phyloP scores from a whole-genome alignment of 2,797 vertebrate genomes.

The Darevskia nairensis region DNA sequence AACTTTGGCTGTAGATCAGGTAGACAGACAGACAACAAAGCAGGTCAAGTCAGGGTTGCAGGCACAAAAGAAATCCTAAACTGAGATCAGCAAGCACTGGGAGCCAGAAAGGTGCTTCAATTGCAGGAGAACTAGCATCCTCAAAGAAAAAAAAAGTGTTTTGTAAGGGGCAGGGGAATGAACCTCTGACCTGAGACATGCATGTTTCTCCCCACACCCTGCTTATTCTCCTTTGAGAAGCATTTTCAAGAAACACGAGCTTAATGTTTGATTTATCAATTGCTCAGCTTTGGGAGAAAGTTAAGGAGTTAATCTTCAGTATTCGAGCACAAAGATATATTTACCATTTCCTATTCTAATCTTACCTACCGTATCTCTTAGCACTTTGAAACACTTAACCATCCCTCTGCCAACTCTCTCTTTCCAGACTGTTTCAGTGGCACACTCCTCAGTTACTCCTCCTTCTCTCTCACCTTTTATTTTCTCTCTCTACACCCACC shows the following conservation, averaged over 20 bases:
- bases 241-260: neutral
- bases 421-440: too few relatives aligned
- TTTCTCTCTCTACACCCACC: too few relatives aligned
- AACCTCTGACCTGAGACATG: neutral
- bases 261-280: neutral
- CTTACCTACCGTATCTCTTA: neutral
- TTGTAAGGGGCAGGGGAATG: neutral
- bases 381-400: too few relatives aligned
- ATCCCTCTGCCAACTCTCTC: too few relatives aligned
- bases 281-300: neutral
- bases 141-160: neutral
- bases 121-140: neutral
- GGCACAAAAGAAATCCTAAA: neutral
- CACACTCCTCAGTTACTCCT: too few relatives aligned
- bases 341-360: neutral
- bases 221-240: neutral
- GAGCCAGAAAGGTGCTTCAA: neutral
- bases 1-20: too few relatives aligned
- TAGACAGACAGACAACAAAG: too few relatives aligned
- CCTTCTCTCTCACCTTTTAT: too few relatives aligned
- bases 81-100: neutral
- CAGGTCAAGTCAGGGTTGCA: neutral
- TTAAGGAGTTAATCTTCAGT: neutral
- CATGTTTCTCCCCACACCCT: neutral
- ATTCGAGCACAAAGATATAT: neutral